Evolutionary conservation across 2,113 vertebrate genomes (phyloP).

Genomic region (Scomber japonicus): DNA sequence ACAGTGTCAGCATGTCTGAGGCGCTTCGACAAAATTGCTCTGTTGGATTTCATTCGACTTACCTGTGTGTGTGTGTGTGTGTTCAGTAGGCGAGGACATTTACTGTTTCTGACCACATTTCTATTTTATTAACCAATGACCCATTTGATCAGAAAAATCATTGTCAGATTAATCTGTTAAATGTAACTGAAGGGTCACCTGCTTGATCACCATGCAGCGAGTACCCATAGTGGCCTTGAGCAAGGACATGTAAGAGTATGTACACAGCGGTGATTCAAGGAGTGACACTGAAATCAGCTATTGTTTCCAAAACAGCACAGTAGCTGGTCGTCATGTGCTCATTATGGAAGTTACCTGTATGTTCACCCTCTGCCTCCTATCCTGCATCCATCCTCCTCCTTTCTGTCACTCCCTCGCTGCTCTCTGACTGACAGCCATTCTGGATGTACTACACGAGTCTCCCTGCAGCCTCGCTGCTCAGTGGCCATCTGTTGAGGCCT

Average conservation of each 20-base stretch:
- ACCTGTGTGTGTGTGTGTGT: too few species aligned
- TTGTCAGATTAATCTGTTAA: background rate
- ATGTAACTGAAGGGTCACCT: background rate
- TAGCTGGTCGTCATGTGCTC: background rate
- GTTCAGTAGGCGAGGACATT: background rate
- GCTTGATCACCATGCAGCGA: background rate
- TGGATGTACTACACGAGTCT: conserved; percentile 62
- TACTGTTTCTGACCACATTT: background rate
- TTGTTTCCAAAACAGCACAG: background rate
- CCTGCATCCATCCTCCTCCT: background rate
- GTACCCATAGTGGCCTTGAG: background rate
- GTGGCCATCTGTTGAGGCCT: conserved; percentile 81
- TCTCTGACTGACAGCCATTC: conserved; percentile 36
- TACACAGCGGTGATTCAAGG: background rate
- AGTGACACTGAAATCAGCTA: background rate
- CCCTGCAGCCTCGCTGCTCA: conserved; percentile 75
- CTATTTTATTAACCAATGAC: background rate
- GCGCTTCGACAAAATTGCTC: background rate
- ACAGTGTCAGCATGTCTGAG: conserved; percentile 12
- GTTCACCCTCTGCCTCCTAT: background rate
- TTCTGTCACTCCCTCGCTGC: conserved; percentile 9
- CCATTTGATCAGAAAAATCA: background rate
- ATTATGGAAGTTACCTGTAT: background rate
- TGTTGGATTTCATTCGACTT: conserved; percentile 35
- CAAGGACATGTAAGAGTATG: conserved; percentile 15